A percentile compares a stretch with the other conserved stretches of the same genome.
Evolutionary conservation across 2,888 invertebrate species (phyloP).

Genomic region (Osmoderma eremita): DNA sequence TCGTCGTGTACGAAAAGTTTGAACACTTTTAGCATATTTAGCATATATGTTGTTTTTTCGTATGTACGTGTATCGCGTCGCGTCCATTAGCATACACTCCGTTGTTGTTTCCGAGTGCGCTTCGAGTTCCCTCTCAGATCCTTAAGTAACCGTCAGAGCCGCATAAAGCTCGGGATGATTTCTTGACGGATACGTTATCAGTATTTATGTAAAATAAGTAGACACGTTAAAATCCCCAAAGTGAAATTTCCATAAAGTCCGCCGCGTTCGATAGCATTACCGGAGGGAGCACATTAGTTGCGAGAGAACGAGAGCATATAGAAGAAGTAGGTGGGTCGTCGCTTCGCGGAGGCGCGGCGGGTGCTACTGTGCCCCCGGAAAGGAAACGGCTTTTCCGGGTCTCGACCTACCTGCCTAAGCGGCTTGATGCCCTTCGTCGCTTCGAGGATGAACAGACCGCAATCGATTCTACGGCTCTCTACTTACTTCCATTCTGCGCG

Average conservation of each 20-base stretch:
- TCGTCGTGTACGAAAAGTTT: too few species aligned
- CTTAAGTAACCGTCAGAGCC: constrained; percentile 10
- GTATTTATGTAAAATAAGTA: constrained; percentile 41
- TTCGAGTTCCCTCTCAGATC: too few species aligned
- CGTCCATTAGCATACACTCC: constrained; percentile 5
- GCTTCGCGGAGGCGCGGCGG: too few species aligned
- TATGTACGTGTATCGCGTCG: too few species aligned
- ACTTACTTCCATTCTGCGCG: too few species aligned
- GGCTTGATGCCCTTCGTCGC: too few species aligned
- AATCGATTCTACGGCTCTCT: too few species aligned
- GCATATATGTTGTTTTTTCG: too few species aligned
- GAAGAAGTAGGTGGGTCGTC: too few species aligned
- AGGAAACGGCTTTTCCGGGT: constrained; percentile 9
- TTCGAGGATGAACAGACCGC: too few species aligned
- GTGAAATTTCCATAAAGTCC: constrained; percentile 41
- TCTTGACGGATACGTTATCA: constrained; percentile 31
- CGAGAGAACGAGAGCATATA: neutral
- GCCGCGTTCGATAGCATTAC: neutral
- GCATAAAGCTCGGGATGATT: constrained; percentile 15
- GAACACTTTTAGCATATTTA: too few species aligned
- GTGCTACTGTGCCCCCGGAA: too few species aligned
- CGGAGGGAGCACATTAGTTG: neutral
- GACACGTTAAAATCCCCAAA: constrained; percentile 38
- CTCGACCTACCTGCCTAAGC: neutral
- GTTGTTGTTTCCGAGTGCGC: neutral